Conservation (phyloP, 2,888 invertebrate genomes). For the Epistrophella euchroma region DNA sequence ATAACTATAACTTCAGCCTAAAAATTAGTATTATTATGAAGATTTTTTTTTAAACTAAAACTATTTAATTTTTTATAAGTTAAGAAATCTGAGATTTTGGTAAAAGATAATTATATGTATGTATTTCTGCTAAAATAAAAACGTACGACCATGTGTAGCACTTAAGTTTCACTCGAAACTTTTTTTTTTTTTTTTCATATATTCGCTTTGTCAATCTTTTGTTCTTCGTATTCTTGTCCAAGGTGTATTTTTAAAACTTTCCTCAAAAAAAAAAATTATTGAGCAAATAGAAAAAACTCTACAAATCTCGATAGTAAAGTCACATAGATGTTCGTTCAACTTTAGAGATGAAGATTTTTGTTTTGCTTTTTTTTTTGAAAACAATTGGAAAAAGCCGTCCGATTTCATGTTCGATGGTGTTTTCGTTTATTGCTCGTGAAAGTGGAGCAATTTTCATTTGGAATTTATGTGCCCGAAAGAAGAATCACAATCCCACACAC, state of each 20-base stretch:
- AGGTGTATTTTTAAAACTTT: conserved; percentile 34
- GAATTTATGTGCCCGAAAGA: conserved; percentile 56
- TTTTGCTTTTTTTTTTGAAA: neutral
- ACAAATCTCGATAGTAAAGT: conserved; percentile 46
- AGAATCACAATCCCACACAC: conserved; percentile 35
- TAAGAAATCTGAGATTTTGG: too few species aligned
- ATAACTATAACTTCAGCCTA: too few species aligned
- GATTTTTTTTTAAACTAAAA: too few species aligned
- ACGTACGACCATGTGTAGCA: neutral
- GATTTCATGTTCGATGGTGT: conserved; percentile 65
- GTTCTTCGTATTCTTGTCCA: conserved; percentile 33
- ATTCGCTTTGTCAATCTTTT: conserved; percentile 56
- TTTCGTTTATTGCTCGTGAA: conserved; percentile 75
- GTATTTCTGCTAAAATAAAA: too few species aligned
- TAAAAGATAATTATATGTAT: too few species aligned
- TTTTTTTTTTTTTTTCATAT: neutral
- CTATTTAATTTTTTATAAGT: too few species aligned
- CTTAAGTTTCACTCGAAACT: neutral
- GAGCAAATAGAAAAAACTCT: conserved; percentile 12
- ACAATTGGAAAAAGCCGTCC: conserved; percentile 49
- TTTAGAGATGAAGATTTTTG: conserved; percentile 7
- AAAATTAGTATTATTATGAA: too few species aligned
- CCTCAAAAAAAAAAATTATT: conserved; percentile 6
- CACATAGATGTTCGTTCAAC: conserved; percentile 9
- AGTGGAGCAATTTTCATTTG: conserved; percentile 71